Evolutionary conservation across 1,140 invertebrate species (phyloP).

Genomic region (Drosophila teissieri): DNA sequence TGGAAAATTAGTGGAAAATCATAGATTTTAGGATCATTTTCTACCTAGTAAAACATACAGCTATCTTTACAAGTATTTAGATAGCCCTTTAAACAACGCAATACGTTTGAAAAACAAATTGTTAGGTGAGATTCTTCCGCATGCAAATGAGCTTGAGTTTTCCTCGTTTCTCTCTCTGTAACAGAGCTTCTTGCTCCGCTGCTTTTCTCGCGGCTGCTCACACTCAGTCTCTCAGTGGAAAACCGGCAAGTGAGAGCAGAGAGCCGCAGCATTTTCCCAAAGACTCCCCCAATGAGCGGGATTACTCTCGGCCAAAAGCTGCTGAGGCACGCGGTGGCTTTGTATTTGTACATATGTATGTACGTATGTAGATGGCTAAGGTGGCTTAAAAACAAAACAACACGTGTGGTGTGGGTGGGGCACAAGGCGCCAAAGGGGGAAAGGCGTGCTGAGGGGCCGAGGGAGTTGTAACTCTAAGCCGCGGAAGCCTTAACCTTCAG

Average conservation of each 20-base stretch:
- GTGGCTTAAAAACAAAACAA: slow-evolving; percentile 42
- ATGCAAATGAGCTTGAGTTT: neutral
- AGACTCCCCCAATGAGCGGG: slow-evolving; percentile 16
- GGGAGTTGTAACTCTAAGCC: slow-evolving; percentile 29
- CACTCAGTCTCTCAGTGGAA: slow-evolving; percentile 8
- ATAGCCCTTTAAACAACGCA: too few relatives aligned
- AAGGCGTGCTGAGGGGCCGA: slow-evolving; percentile 6
- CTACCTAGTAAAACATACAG: too few relatives aligned
- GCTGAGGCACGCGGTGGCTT: slow-evolving; percentile 5
- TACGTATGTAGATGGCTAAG: neutral
- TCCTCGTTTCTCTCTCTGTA: slow-evolving; percentile 5
- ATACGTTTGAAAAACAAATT: too few relatives aligned
- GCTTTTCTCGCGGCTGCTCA: neutral
- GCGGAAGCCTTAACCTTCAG: slow-evolving; percentile 58
- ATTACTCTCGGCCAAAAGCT: slow-evolving; percentile 27
- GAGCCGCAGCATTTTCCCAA: slow-evolving; percentile 9
- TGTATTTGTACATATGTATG: too few relatives aligned
- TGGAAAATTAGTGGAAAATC: too few relatives aligned
- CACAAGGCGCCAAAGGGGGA: neutral
- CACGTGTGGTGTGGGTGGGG: slow-evolving; percentile 22
- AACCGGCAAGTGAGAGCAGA: slow-evolving; percentile 39
- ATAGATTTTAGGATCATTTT: too few relatives aligned
- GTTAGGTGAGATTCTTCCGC: too few relatives aligned
- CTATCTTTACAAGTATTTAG: too few relatives aligned
- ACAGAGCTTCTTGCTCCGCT: neutral